Base-by-base conservation (phyloP, 2,113 vertebrate genomes). In the Oxyura jamaicensis region DNA sequence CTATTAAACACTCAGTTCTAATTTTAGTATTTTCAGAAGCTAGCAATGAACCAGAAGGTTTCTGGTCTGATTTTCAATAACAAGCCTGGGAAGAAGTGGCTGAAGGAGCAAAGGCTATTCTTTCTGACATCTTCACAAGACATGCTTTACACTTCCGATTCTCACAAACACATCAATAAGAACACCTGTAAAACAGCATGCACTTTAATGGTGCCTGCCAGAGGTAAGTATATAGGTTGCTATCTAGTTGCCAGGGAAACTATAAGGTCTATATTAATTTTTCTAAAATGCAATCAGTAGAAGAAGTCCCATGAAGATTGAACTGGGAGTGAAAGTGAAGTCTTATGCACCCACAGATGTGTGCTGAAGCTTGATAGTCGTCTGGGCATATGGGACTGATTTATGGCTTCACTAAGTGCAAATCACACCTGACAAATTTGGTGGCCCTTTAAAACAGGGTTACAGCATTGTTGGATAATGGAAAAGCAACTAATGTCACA, bases 201-300 rank as follows among this genome's bases (percentile, higher is more conserved):
- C 39, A 52, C 58, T 86, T 89, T 77, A 84, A 88, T 33, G 52
- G 69, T 71, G 73, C 42, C 36, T 77, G 35, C 41, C 86, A 88
- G 50, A 93, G 19, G 68, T 50, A 93, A 18, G 71, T 23, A 78
- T 16, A 52, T 22, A 52, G 60, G 73, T 91, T 77, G 22, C 55
- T 88, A 36, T 26, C 8, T 19, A 75, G 91, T 86, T 93, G 60
- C 86, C n/a, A 71, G 7, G 79, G 50, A 83, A 95, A 93, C 80
- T 9, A 11, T 36, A 36, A 81, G 39, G 35, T 60, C 66, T 83
- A 75, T 46, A 86, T 31, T 17, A 4, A 84, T 52, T 88, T 88
- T 63, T 11, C 29, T 82, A 41, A 16, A 41, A 23, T 28, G 76
- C 77, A 48, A 36, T 17, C 44, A 83, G 25, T n/a, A 75, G 39